Percentiles rank a stretch among this genome's conserved stretches.
These are phyloP conservation scores for Tachuris rubrigastra DNA, from an alignment of 2,113 vertebrate genomes.

Conservation along the genomic window DNA sequence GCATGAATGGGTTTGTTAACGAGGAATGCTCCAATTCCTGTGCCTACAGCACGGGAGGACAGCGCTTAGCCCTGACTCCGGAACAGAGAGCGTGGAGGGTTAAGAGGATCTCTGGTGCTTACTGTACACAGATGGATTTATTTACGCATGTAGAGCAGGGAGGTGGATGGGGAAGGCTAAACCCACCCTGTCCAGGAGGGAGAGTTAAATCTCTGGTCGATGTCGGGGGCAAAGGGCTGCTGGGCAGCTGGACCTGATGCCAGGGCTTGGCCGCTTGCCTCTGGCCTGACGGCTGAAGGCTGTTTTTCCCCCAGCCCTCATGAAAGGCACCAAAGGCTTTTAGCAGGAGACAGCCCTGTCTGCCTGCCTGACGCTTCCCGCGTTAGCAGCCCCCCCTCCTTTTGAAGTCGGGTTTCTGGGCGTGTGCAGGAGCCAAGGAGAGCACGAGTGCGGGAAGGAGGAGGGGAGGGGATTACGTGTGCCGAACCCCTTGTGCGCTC, in stretches of 20 bases:
- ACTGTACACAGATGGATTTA: conserved; percentile 18
- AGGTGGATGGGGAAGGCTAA: neutral
- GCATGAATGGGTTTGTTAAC: neutral
- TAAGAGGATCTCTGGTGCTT: conserved; percentile 50
- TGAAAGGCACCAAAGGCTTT: conserved; percentile 14
- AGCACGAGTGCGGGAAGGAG: neutral
- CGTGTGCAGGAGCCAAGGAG: neutral
- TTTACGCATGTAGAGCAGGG: neutral
- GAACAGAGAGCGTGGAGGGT: neutral
- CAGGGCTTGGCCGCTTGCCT: neutral
- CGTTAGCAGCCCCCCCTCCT: neutral
- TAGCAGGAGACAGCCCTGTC: neutral
- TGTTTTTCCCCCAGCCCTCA: neutral
- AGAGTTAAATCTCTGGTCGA: neutral
- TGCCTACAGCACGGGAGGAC: neutral
- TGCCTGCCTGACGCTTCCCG: neutral
- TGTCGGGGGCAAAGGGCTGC: neutral
- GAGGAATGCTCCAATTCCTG: neutral
- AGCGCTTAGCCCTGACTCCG: neutral
- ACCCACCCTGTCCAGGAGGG: neutral
- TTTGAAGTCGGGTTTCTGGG: neutral
- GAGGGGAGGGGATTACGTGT: neutral
- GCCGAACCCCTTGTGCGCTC: neutral
- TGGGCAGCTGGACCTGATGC: neutral
- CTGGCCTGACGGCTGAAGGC: neutral